phyloP scores from a whole-genome alignment of 2,113 vertebrate genomes.

The Trachemys scripta region DNA sequence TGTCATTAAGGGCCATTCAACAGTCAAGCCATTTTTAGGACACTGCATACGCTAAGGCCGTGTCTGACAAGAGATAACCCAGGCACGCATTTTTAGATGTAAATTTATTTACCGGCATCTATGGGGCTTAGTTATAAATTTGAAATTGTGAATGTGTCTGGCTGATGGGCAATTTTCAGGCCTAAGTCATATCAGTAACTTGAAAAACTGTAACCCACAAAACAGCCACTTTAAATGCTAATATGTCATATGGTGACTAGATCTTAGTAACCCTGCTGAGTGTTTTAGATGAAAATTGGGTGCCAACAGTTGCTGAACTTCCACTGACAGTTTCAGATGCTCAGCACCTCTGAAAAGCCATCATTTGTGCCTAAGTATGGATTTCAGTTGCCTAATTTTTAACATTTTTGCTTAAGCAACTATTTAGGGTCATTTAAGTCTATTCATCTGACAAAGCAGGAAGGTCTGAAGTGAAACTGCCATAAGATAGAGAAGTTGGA shows the following conservation, averaged over 20 bases:
- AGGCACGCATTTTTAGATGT: background rate
- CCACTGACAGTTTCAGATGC: background rate
- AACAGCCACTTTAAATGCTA: background rate
- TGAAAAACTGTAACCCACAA: background rate
- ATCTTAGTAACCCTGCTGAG: background rate
- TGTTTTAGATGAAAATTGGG: background rate
- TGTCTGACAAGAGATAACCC: background rate
- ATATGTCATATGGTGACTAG: background rate
- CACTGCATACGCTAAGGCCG: background rate
- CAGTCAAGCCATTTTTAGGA: background rate
- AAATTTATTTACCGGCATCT: background rate
- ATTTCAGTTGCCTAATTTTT: background rate
- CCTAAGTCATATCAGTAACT: background rate
- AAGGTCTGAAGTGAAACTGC: background rate
- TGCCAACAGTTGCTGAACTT: background rate
- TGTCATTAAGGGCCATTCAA: background rate
- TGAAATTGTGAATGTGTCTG: background rate
- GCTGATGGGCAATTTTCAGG: background rate
- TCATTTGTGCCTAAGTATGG: background rate
- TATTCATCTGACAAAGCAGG: background rate
- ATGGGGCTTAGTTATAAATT: background rate
- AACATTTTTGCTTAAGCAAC: background rate
- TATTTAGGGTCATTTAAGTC: background rate
- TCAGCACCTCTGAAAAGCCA: background rate
- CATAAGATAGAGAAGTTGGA: background rate